Evolutionary conservation across 2,797 vertebrate species (phyloP).

Genomic region (Phoeniculus purpureus): DNA sequence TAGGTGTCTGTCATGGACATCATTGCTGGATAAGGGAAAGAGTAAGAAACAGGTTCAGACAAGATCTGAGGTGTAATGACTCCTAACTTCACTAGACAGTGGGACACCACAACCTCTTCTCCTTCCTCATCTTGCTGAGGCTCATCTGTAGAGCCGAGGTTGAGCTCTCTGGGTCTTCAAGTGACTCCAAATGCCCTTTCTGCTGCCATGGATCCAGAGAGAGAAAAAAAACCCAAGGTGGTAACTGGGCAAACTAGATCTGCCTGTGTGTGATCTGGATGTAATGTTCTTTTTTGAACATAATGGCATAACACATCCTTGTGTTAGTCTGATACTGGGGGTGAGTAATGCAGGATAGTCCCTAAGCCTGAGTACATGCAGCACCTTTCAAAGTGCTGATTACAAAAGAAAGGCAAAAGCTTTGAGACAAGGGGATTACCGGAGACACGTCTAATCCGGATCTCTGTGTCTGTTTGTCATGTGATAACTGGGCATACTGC

Average conservation of each 20-base stretch:
- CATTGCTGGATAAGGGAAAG: not conserved
- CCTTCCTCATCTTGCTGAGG: accelerated
- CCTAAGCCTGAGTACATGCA: not conserved
- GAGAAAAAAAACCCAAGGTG: not conserved
- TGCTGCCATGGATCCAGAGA: not conserved
- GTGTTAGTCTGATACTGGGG: not conserved
- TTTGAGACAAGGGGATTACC: constrained; percentile 51
- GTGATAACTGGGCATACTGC: not conserved
- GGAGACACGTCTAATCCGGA: not conserved
- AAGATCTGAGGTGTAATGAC: not conserved
- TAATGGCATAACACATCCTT: not conserved
- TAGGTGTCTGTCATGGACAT: not conserved
- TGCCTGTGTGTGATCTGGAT: not conserved
- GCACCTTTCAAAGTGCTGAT: not conserved
- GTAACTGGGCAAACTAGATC: not conserved
- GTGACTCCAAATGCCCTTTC: not conserved
- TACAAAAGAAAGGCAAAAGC: constrained; percentile 41
- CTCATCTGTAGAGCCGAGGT: not conserved
- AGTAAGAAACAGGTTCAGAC: not conserved
- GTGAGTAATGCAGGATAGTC: constrained; percentile 60
- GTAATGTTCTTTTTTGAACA: not conserved
- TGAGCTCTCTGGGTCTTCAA: not conserved
- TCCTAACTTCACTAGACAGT: not conserved
- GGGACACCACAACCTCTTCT: not conserved
- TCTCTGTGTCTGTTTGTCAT: not conserved